Base-by-base conservation (phyloP, 2,888 invertebrate genomes). In the Drosophila paucipuncta region DNA sequence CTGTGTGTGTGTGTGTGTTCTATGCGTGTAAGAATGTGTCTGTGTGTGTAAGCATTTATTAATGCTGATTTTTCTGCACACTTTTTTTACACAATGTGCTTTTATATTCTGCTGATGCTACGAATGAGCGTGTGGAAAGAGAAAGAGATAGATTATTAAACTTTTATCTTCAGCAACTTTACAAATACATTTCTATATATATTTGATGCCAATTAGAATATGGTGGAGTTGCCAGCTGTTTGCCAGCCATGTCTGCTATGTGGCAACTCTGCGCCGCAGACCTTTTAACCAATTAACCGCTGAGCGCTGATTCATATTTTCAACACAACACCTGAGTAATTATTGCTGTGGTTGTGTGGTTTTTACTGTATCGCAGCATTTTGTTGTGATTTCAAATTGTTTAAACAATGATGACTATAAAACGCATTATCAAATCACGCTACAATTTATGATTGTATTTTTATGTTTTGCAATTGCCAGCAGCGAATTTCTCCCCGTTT, bases 241-340 rank as follows among this genome's bases (percentile, higher is more conserved):
- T 64, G 37, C 35, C 52, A 28, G 28, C 28, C 13, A 9, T 39
- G 28, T 61, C 30, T 35, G 16, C 62, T 28, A 63, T 71, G 68
- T 78, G 88, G 67, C 71, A 71, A 83, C 85, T 16, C 73, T 76
- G 68, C 55, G 11, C 50, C 22, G 39, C 43, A 68, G n/a, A 60
- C 50, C 57, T 60, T 68, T 78, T 55, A 62, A 57, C 53, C 66
- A 78, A 80, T 73, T 78, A 68, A 68, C 71, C 69, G 69, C 76
- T 77, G 5, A 41, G 73, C 61, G 59, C 73, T 85, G 85, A 86
- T 76, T 89, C 78, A 89, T 58, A 47, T 73, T 73, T 63, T 67
- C 54, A 50, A 49, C 57, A 64, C 52, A 52, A 9, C 30, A 41
- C 18, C 43, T 66, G 33, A 57, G 28, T 55, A 52, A 16, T n/a